phyloP scores from a whole-genome alignment of 2,888 invertebrate species.

The Hypomecis punctinalis region DNA sequence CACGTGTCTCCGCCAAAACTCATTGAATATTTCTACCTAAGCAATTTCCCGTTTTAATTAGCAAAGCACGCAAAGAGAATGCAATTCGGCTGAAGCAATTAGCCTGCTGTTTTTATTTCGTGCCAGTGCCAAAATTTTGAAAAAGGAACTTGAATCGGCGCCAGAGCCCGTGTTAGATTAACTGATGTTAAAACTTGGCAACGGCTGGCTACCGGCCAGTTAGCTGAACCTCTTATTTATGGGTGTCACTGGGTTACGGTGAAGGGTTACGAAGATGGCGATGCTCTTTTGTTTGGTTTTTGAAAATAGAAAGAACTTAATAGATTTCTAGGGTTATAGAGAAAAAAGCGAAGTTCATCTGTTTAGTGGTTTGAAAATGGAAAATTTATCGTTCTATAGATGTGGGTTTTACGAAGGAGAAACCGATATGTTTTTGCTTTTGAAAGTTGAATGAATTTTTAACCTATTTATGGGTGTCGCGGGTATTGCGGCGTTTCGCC shows the following conservation, averaged over 20 bases:
- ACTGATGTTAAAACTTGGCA: slow-evolving; percentile 74
- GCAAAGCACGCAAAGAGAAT: slow-evolving; percentile 53
- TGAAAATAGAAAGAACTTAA: background rate
- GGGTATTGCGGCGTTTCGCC: no score
- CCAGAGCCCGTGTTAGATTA: slow-evolving; percentile 75
- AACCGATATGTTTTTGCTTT: no score
- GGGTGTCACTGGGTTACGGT: slow-evolving; percentile 26
- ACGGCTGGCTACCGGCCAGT: slow-evolving; percentile 61
- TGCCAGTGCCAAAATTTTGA: slow-evolving; percentile 73
- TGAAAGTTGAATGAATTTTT: no score
- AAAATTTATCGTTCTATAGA: no score
- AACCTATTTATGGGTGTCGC: no score
- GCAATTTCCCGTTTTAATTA: slow-evolving; percentile 58
- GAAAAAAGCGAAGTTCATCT: no score
- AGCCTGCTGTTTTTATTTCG: slow-evolving; percentile 72
- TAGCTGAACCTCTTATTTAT: slow-evolving; percentile 63
- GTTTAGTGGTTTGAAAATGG: no score
- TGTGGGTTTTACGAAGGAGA: no score
- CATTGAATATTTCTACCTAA: no score
- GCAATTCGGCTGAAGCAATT: slow-evolving; percentile 75
- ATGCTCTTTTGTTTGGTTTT: slow-evolving; percentile 2
- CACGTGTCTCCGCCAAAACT: no score
- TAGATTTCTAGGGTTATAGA: no score
- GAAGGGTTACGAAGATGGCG: slow-evolving; percentile 7
- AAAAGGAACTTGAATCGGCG: slow-evolving; percentile 69